These are phyloP conservation scores for Poecilia velifera DNA, from an alignment of 2,797 vertebrate species.

Conservation along the genomic window DNA sequence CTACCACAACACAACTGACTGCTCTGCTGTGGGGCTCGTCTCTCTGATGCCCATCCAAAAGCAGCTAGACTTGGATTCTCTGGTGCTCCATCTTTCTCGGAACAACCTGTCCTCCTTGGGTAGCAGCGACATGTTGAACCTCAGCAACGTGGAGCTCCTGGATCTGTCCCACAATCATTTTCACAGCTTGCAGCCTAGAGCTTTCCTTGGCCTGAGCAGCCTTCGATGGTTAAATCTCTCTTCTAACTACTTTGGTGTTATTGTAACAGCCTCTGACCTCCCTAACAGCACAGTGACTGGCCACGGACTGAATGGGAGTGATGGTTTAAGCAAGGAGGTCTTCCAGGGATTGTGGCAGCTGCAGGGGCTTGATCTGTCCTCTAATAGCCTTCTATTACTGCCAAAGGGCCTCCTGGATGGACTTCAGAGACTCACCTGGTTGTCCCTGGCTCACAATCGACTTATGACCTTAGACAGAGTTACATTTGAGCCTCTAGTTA, in stretches of 20 bases:
- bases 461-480: conserved; percentile 87
- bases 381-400: conserved; percentile 86
- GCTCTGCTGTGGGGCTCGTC: conserved; percentile 85
- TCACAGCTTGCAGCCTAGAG: conserved; percentile 81
- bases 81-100: conserved; percentile 86
- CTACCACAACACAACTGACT: conserved; percentile 87
- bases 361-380: conserved; percentile 89
- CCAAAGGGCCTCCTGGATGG: conserved; percentile 87
- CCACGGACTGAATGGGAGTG: conserved; percentile 80
- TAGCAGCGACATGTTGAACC: conserved; percentile 82
- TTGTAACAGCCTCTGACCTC: conserved; percentile 77
- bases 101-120: conserved; percentile 89
- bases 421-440: conserved; percentile 85
- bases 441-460: conserved; percentile 89
- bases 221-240: conserved; percentile 91
- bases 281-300: conserved; percentile 79
- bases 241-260: conserved; percentile 85
- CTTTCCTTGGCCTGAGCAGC: conserved; percentile 83
- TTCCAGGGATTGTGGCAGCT: conserved; percentile 84
- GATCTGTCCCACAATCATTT: conserved; percentile 95
- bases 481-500: conserved; percentile 89
- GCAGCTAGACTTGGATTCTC: conserved; percentile 81
- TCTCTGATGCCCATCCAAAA: conserved; percentile 79
- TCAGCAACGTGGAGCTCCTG: conserved; percentile 86
- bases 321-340: conserved; percentile 83